Conservation (phyloP, 2,113 vertebrate species). For the Siniperca knerii region DNA sequence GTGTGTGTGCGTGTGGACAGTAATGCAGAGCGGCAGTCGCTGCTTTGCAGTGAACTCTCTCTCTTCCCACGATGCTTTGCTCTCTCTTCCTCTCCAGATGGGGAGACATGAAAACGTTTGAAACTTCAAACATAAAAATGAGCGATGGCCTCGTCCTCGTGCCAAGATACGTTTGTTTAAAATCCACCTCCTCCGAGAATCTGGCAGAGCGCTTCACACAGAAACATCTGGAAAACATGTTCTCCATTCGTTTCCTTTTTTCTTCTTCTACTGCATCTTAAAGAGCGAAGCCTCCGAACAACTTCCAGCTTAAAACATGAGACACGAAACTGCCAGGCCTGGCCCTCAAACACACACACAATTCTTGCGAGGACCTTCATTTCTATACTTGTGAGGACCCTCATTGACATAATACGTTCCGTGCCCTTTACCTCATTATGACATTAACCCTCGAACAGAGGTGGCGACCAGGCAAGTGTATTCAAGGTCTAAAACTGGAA, state of each 20-base stretch:
- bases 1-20: slow-evolving; percentile 8
- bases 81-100: slow-evolving; percentile 62
- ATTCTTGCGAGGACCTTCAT: not conserved
- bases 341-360: not conserved
- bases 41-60: not conserved
- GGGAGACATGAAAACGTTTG: slow-evolving; percentile 58
- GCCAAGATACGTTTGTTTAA: slow-evolving; percentile 61
- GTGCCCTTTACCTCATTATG: not conserved
- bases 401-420: not conserved
- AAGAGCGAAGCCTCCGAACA: slow-evolving; percentile 1
- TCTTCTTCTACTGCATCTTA: not conserved
- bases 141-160: slow-evolving; percentile 71
- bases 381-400: not conserved
- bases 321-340: not conserved
- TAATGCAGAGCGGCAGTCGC: slow-evolving; percentile 1
- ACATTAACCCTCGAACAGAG: not conserved
- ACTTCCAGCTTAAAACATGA: not conserved
- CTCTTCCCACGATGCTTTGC: slow-evolving; percentile 70
- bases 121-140: slow-evolving; percentile 79
- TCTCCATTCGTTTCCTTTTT: slow-evolving; percentile 29
- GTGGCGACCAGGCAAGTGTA: not conserved
- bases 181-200: slow-evolving; percentile 73
- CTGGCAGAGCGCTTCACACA: slow-evolving; percentile 56
- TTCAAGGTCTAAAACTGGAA: not conserved
- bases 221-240: slow-evolving; percentile 75